Evolutionary conservation across 64 coral and sea anemone genomes (phyloP), one percentile per base, ranked within the genome.

Genomic region (Orbicella faveolata): DNA sequence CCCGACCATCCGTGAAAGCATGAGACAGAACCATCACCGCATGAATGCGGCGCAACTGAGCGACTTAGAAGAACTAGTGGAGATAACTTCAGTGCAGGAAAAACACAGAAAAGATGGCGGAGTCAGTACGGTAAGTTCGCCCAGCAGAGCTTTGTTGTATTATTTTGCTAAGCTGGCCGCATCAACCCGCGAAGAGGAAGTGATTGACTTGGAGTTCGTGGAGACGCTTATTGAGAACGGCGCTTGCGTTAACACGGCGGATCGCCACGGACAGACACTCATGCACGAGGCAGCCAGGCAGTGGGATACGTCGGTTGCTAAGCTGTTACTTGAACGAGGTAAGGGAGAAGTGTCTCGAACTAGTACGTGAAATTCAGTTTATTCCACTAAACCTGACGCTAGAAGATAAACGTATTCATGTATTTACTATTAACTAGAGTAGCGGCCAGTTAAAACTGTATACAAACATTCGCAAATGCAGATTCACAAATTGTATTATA

Each of bases 201-300:
- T 96, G 11, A 96, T 99, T 19, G 97, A 99, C 61, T 87, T 99
- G 44, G 94, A 95, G 25, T 99, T 99, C 76, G 97, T 99, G 1
- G 79, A 94, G 14, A 96, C 97, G 5, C 54, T 99, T 12, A 91
- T 99, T 74, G 81, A 88, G 16, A 96, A 90, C 44, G 97, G 97
- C 18, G 97, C 97, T 21, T 79, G 81, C 15, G 79, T 95, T 14
- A 99, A 94, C 73, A 96, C 90, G 4, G 75, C 91, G 14, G 97
- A 99, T 89, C 79, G 94, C 67, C 94, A 99, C 74, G 97, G 97
- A 17, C 97, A 99, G 91, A 93, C 94, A 7, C 70, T 96, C 30
- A 76, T 99, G 44, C 97, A 99, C 68, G 94, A 99, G 84, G 94
- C 94, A 20, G 94, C 97, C 0, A 65, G 97, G 44, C 94, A 95